Percentiles rank a stretch among this genome's conserved stretches.
Evolutionary conservation across 2,888 invertebrate species (phyloP).

Genomic region (Habroteleia sp.): DNA sequence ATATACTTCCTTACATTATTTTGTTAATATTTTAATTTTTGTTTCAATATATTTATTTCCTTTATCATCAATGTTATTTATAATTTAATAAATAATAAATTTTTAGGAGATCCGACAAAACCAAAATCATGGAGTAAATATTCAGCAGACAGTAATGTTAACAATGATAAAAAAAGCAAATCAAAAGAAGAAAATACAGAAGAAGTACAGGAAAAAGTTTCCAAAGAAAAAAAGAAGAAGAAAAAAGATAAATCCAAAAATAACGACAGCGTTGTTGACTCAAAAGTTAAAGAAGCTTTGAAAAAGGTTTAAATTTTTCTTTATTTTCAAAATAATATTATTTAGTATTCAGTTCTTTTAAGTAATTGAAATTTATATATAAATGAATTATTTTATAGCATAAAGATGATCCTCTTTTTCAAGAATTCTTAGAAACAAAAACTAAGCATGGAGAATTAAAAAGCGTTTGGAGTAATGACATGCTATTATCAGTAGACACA

Average conservation of each 20-base stretch:
- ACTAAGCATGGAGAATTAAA: slow-evolving; percentile 80
- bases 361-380: too few relatives aligned
- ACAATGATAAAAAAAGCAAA: slow-evolving; percentile 78
- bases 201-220: slow-evolving; percentile 75
- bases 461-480: slow-evolving; percentile 83
- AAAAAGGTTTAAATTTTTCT: slow-evolving; percentile 84
- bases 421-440: slow-evolving; percentile 94
- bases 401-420: slow-evolving; percentile 93
- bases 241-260: slow-evolving; percentile 73
- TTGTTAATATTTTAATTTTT: too few relatives aligned
- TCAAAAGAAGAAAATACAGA: slow-evolving; percentile 66
- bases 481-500: slow-evolving; percentile 69
- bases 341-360: too few relatives aligned
- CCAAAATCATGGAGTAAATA: slow-evolving; percentile 97
- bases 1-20: not conserved
- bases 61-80: too few relatives aligned
- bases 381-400: slow-evolving; percentile 83
- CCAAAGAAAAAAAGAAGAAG: slow-evolving; percentile 78
- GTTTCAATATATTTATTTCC: too few relatives aligned
- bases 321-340: too few relatives aligned
- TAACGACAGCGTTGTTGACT: slow-evolving; percentile 72
- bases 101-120: slow-evolving; percentile 85
- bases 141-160: slow-evolving; percentile 88
- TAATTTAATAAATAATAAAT: not conserved
- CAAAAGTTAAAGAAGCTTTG: slow-evolving; percentile 85